phyloP scores from a whole-genome alignment of 2,888 invertebrate genomes.

The Halocaridina rubra region DNA sequence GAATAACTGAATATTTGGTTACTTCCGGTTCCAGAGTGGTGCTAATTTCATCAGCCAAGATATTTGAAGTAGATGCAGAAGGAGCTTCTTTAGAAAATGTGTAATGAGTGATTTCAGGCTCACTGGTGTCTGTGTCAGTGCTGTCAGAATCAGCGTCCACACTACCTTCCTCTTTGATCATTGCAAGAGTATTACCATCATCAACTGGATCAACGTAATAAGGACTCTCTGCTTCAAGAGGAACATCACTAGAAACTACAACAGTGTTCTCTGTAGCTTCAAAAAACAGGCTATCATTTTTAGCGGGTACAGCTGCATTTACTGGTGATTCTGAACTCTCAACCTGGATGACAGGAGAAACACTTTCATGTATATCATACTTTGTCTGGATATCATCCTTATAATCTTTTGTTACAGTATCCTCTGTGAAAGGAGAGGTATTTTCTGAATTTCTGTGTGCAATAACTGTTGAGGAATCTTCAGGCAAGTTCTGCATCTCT shows the following conservation, averaged over 20 bases:
- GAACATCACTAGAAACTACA: not conserved
- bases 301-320: not conserved
- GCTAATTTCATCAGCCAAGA: conserved; percentile 42
- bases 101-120: conserved; percentile 47
- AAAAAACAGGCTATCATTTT: not conserved
- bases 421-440: not conserved
- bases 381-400: not conserved
- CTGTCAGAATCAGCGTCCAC: conserved; percentile 1
- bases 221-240: conserved; percentile 23
- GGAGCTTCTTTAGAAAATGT: conserved; percentile 14
- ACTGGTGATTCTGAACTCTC: not conserved
- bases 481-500: not conserved
- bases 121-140: conserved; percentile 47
- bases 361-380: not conserved
- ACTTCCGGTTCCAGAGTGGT: conserved; percentile 34
- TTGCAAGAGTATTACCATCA: conserved; percentile 4
- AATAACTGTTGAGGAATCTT: not conserved
- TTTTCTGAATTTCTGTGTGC: not conserved
- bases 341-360: not conserved
- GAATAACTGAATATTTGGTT: conserved; percentile 23
- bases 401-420: not conserved
- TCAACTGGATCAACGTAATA: not conserved
- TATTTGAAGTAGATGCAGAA: not conserved
- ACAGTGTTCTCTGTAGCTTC: not conserved
- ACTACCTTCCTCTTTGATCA: conserved; percentile 44